Base-by-base conservation (phyloP, 92 coral and sea anemone genomes). In the Blastomussa wellsi region DNA sequence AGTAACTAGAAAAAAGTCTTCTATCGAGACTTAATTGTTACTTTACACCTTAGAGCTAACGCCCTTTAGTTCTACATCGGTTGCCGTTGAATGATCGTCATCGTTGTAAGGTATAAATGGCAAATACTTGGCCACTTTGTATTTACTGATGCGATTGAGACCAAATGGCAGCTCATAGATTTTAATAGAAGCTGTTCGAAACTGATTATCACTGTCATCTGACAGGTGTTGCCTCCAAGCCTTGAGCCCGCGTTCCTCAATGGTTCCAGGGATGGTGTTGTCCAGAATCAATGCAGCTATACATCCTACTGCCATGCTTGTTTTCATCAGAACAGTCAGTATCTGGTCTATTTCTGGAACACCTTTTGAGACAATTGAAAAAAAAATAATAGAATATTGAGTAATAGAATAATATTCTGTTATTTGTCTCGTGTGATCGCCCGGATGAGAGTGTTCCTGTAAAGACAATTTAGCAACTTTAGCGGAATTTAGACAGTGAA, bases 231-330 rank as follows among this genome's bases (percentile, higher is more conserved):
- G 83, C 32, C 93, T 92, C 98, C 98, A 96, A 48, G 93, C 89
- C 79, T 86, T 69, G 64, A 96, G 79, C 13, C 98, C 98, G 19
- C 98, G 95, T 82, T 96, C 98, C 79, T 94, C 83, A 8, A 81
- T 64, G 24, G 98, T 94, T 0, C 98, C 98, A 60, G 98, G 98
- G 62, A 96, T 91, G 74, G 95, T 89, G 88, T 96, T 96, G 88
- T 95, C 98, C 81, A 95, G 86, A n/a, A 95, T 64, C 66, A 95
- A 84, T 26, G 91, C 97, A 73, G 84, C 75, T 19, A 88, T 33
- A 3, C 97, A 91, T 37, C 95, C 95, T 2, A 91, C 95, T 33
- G 88, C 92, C 92, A 95, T 95, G 76, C 88, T 95, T 22, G 97
- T 90, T 65, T 69, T 77, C 71, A 93, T 87, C 84, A 95, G 90